Conservation (phyloP, 2,797 vertebrate genomes). For the Sebastes nivosus region DNA sequence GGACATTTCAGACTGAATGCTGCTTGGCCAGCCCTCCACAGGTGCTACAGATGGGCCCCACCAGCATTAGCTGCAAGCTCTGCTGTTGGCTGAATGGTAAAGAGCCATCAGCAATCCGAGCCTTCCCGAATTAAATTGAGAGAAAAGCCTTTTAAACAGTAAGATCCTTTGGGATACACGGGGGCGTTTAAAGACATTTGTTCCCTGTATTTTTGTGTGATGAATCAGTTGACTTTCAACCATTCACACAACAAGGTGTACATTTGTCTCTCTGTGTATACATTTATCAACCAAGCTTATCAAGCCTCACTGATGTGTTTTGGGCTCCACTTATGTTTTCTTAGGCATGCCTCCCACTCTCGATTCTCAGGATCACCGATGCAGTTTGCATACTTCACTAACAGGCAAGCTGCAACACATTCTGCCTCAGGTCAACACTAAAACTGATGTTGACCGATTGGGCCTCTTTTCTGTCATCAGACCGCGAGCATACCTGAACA, state of each 20-base stretch:
- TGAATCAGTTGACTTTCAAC: constrained; percentile 21
- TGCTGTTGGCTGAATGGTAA: constrained; percentile 16
- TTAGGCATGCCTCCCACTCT: constrained; percentile 4
- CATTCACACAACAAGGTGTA: neutral
- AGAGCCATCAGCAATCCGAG: constrained; percentile 38
- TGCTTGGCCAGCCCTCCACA: constrained; percentile 6
- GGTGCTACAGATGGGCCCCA: constrained; percentile 37
- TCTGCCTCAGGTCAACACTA: constrained; percentile 52
- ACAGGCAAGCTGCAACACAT: constrained; percentile 61
- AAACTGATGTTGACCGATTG: constrained; percentile 44
- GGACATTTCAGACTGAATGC: constrained; percentile 19
- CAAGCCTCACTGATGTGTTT: neutral
- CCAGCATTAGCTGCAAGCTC: constrained; percentile 9
- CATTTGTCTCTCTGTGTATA: neutral
- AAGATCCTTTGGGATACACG: constrained; percentile 6
- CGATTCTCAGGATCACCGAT: constrained; percentile 3
- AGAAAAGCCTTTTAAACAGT: constrained; percentile 33
- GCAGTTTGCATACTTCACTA: constrained; percentile 40
- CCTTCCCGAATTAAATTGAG: constrained; percentile 24
- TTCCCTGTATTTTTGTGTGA: constrained; percentile 4
- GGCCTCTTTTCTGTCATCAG: constrained; percentile 44
- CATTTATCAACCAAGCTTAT: constrained; percentile 3
- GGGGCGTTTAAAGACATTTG: constrained; percentile 4
- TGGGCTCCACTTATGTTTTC: constrained; percentile 1
- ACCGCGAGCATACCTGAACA: constrained; percentile 44